Evolutionary conservation across 2,888 invertebrate species (phyloP).

Genomic region (Synergus japonicus): DNA sequence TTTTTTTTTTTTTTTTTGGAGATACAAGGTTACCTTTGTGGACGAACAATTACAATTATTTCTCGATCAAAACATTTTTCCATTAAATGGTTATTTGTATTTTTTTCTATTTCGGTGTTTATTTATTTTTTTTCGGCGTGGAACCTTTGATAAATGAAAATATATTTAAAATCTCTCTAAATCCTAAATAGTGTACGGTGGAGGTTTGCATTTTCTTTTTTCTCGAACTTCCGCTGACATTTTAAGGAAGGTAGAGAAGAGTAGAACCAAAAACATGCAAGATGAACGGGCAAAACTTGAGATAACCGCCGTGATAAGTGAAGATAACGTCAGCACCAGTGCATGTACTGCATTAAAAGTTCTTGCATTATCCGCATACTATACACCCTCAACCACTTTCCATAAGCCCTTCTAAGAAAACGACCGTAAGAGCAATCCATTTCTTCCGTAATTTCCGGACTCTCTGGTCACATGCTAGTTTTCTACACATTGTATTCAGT

Average conservation of each 20-base stretch:
- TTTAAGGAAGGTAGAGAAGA: background rate
- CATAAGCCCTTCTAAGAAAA: background rate
- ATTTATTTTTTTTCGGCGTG: no score
- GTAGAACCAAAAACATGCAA: background rate
- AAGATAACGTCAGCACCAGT: background rate
- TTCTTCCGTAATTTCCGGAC: background rate
- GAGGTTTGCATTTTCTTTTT: background rate
- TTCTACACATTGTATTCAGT: background rate
- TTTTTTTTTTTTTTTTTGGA: no score
- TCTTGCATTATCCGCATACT: background rate
- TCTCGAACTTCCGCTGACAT: background rate
- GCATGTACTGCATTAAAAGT: background rate
- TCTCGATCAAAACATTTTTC: no score
- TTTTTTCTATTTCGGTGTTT: no score
- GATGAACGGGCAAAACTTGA: background rate
- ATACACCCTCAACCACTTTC: background rate
- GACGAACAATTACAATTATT: no score
- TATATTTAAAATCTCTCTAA: no score
- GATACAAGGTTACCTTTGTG: no score
- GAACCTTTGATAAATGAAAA: background rate
- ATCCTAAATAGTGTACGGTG: background rate
- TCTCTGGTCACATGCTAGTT: background rate
- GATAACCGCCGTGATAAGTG: background rate
- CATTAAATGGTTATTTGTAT: no score
- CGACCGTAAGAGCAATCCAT: background rate